phyloP scores from a whole-genome alignment of 2,888 invertebrate species.

The Dicyrtoma fusca region DNA sequence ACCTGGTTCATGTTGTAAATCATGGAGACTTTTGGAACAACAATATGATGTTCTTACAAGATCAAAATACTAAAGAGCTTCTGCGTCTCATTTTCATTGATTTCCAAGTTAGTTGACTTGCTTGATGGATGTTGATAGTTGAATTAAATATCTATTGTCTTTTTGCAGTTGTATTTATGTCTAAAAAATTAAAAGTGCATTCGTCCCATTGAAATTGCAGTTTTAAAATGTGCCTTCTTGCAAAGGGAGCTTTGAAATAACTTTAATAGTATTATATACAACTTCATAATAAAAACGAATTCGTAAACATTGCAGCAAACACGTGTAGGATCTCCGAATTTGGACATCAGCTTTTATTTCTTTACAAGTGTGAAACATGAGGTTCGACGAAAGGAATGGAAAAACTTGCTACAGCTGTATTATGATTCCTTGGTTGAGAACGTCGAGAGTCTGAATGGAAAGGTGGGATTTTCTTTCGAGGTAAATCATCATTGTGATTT shows the following conservation, averaged over 20 bases:
- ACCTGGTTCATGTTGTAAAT: neutral
- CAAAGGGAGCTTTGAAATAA: too few relatives aligned
- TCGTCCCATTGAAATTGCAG: too few relatives aligned
- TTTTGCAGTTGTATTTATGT: too few relatives aligned
- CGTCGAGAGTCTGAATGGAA: neutral
- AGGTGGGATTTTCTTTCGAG: neutral
- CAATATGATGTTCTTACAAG: constrained; percentile 25
- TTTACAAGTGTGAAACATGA: neutral
- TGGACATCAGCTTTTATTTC: constrained; percentile 8
- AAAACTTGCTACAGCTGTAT: neutral
- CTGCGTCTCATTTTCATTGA: neutral
- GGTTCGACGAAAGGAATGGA: neutral
- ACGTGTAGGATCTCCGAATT: constrained; percentile 14
- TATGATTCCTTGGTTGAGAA: neutral
- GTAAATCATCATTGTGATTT: neutral
- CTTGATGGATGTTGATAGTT: too few relatives aligned
- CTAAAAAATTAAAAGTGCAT: too few relatives aligned
- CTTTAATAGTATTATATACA: too few relatives aligned
- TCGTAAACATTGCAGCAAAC: too few relatives aligned
- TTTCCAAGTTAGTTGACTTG: too few relatives aligned
- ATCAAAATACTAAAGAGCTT: neutral
- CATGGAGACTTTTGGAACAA: constrained; percentile 42
- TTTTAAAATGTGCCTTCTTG: too few relatives aligned
- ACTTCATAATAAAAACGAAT: too few relatives aligned
- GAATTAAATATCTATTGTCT: too few relatives aligned